These are phyloP conservation scores for Poecilobothrus nobilitatus DNA, from an alignment of 2,888 invertebrate genomes.

Conservation along the genomic window DNA sequence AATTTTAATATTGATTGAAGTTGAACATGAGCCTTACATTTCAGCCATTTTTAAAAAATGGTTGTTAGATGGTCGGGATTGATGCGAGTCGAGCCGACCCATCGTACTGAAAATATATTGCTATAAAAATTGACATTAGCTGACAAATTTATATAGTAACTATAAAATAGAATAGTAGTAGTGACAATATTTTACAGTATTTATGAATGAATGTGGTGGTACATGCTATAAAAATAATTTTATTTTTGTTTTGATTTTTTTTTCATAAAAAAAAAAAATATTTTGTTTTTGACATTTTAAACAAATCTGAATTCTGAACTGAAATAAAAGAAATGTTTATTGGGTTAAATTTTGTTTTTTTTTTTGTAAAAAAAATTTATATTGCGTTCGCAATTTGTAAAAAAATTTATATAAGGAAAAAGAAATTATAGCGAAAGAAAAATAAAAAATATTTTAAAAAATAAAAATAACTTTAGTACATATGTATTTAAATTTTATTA, in stretches of 20 bases:
- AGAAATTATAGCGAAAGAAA: too few species aligned
- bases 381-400: too few species aligned
- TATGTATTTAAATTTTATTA: too few species aligned
- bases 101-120: constrained; percentile 6
- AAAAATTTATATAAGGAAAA: too few species aligned
- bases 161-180: background rate
- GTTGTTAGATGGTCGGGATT: background rate
- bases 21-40: constrained; percentile 6
- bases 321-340: too few species aligned
- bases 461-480: too few species aligned
- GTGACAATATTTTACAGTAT: background rate
- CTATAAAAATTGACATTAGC: constrained; percentile 3
- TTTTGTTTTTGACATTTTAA: too few species aligned
- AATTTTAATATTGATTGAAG: background rate
- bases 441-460: too few species aligned
- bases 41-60: constrained; percentile 6
- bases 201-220: background rate
- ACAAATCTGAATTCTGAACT: too few species aligned
- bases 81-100: constrained; percentile 6
- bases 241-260: background rate
- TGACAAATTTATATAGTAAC: constrained; percentile 3
- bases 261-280: background rate
- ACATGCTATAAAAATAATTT: background rate
- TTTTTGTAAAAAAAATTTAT: too few species aligned
- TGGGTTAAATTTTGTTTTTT: too few species aligned